These are phyloP conservation scores for Eudorcas thomsonii DNA, from an alignment of 2,113 vertebrate species.

Conservation along the genomic window DNA sequence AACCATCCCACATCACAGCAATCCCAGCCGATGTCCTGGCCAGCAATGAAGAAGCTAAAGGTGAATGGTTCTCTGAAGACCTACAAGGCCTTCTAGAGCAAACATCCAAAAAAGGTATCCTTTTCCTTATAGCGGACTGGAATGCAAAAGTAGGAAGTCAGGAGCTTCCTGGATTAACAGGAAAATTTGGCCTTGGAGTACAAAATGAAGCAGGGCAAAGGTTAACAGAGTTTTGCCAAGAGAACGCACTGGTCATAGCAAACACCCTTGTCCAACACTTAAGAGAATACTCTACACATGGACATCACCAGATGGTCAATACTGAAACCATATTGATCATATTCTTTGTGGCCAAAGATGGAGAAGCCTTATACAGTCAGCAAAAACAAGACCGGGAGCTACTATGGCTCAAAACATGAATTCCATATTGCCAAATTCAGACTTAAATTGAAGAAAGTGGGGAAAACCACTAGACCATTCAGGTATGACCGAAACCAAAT, in stretches of 20 bases:
- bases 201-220: background rate
- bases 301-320: background rate
- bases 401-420: background rate
- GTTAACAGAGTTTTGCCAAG: background rate
- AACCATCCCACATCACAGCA: background rate
- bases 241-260: background rate
- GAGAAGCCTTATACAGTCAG: background rate
- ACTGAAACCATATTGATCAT: background rate
- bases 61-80: background rate
- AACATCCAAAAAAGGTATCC: background rate
- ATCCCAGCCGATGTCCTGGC: background rate
- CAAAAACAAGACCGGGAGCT: background rate
- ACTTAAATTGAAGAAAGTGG: background rate
- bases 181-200: background rate
- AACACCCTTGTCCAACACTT: background rate
- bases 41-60: background rate
- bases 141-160: background rate
- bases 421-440: background rate
- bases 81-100: background rate
- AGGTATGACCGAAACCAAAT: background rate
- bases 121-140: background rate
- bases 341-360: background rate
- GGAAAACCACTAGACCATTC: background rate
- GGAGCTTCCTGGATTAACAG: background rate
- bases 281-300: background rate